Percentiles rank a stretch among this genome's conserved stretches.
These are phyloP conservation scores for Phortica okadai DNA, from an alignment of 2,888 invertebrate genomes.

Conservation along the genomic window DNA sequence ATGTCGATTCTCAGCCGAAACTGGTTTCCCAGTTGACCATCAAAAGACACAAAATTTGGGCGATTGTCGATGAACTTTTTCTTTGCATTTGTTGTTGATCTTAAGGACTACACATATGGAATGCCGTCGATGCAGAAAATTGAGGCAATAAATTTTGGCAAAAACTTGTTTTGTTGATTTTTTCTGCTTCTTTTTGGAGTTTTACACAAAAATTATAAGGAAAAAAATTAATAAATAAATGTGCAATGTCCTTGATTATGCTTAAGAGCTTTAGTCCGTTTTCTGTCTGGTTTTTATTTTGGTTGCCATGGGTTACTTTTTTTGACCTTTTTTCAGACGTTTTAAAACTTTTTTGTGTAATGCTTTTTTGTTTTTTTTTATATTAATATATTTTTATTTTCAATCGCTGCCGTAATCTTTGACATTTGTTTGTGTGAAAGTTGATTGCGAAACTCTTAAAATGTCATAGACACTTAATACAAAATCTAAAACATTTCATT, in stretches of 20 bases:
- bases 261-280: neutral
- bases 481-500: neutral
- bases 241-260: neutral
- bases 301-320: neutral
- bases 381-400: neutral
- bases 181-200: neutral
- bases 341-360: neutral
- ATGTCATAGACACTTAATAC: neutral
- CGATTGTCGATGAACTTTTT: conserved; percentile 1
- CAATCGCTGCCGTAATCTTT: neutral
- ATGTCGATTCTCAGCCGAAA: conserved; percentile 26
- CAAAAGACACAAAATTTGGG: conserved; percentile 16
- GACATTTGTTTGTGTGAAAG: neutral
- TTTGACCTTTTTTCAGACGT: neutral
- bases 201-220: neutral
- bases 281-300: neutral
- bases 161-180: conserved; percentile 21
- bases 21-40: conserved; percentile 23
- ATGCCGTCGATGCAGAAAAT: conserved; percentile 9
- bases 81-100: neutral
- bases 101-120: conserved; percentile 21
- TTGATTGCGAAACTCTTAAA: neutral
- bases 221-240: neutral
- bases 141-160: neutral
- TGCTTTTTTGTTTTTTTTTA: neutral